Conservation (phyloP, 2,888 invertebrate genomes). For the Drosophila monieri region DNA sequence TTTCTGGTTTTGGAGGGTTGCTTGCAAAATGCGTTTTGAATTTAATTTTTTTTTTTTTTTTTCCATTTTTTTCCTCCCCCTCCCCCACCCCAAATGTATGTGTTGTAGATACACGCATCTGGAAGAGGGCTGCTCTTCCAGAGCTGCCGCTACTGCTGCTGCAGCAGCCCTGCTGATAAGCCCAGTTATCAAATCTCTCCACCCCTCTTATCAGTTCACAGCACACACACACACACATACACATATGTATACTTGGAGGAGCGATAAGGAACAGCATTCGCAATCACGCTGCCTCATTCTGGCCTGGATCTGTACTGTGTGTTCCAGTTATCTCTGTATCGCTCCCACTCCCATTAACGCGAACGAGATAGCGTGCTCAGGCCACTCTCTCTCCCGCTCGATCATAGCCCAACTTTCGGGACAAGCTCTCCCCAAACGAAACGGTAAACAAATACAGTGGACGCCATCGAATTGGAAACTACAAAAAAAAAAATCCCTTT, state of each 20-base stretch:
- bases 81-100: not conserved
- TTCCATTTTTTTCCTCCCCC: too few species aligned
- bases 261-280: constrained; percentile 29
- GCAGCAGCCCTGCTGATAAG: constrained; percentile 15
- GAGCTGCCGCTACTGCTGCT: constrained; percentile 9
- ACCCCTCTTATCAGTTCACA: constrained; percentile 22
- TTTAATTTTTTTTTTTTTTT: constrained; percentile 22
- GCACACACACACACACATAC: not conserved
- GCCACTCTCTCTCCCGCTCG: constrained; percentile 10
- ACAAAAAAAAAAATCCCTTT: not conserved
- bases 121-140: constrained; percentile 27
- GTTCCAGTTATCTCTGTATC: constrained; percentile 29
- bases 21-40: constrained; percentile 51
- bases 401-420: constrained; percentile 38
- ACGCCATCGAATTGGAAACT: constrained; percentile 1
- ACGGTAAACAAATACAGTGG: constrained; percentile 36
- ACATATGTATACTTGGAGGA: not conserved
- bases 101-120: constrained; percentile 33
- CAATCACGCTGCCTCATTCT: constrained; percentile 58
- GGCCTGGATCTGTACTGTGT: constrained; percentile 44
- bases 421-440: not conserved
- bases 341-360: constrained; percentile 10
- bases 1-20: constrained; percentile 38
- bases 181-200: constrained; percentile 42
- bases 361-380: constrained; percentile 3